Conservation (phyloP, 2,888 invertebrate genomes). For the Tanytarsus gracilentus region DNA sequence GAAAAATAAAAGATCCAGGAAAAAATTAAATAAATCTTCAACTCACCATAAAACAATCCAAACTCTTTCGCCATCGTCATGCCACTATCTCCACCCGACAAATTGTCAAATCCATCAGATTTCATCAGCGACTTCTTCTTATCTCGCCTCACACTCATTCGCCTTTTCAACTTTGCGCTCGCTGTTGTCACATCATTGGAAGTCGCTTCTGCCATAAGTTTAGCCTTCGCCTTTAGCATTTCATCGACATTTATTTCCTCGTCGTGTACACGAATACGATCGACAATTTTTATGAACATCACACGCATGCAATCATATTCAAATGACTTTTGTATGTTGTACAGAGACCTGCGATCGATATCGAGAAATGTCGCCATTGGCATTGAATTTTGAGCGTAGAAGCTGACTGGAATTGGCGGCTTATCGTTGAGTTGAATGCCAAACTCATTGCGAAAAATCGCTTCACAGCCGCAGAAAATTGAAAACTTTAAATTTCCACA, state of each 20-base stretch:
- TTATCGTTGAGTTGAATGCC: conserved; percentile 13
- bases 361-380: conserved; percentile 9
- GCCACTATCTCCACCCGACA: not conserved
- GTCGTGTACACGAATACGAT: not conserved
- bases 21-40: too few relatives aligned
- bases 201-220: not conserved
- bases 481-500: conserved; percentile 9
- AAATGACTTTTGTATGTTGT: not conserved
- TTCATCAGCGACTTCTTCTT: not conserved
- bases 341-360: not conserved
- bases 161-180: not conserved
- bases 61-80: not conserved
- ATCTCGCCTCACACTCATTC: not conserved
- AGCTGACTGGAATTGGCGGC: conserved; percentile 10
- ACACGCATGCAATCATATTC: conserved; percentile 19
- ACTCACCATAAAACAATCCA: not conserved
- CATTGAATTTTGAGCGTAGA: not conserved
- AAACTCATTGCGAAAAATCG: conserved; percentile 10
- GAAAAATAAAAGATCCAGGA: too few relatives aligned
- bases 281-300: conserved; percentile 7
- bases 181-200: not conserved
- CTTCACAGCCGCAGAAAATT: not conserved
- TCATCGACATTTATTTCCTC: conserved; percentile 13
- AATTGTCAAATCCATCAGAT: not conserved
- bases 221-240: not conserved